Evolutionary conservation across 2,797 vertebrate species (phyloP), one percentile per base, ranked within the genome.

Genomic region (Gymnothorax javanicus): DNA sequence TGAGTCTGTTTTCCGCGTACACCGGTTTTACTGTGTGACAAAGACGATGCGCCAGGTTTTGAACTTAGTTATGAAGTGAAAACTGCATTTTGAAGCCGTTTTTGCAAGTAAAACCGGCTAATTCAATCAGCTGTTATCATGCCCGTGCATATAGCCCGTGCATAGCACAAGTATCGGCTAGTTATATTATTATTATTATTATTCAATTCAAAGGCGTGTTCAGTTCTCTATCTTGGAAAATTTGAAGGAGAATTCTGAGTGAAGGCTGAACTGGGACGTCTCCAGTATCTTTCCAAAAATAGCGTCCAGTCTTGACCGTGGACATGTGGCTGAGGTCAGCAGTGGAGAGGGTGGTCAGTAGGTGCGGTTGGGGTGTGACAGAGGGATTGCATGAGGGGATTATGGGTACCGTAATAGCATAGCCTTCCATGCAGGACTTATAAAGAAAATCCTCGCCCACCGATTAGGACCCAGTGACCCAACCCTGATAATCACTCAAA

Each of bases 391-490:
- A 67, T 13, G 52, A 23, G 56, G 57, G 82, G 82, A 60, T 83
- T 58, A 57, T 58, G 50, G 52, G 9, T 23, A 56, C 50, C 9
- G n/a, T 20, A 81, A 81, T 56, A 56, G 77, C 77, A n/a, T 50
- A 52, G 77, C 50, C 77, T 81, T 56, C 77, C 73, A 81, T 20
- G 77, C 52, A 54, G 75, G 75, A 27, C 56, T 81, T 81, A 54
- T 7, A 81, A 81, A 81, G 50, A 17, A 81, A 81, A 50, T 50
- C 73, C 73, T 43, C 3, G 6, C 77, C 77, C 4, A 3, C 43
- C 8, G 77, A 54, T 81, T 81, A 81, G 50, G 52, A 23, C 27
- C 9, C 77, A 17, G 54, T 17, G 52, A 56, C 17, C 77, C 9
- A 56, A 23, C 20, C 50, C 77, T 81, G 52, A 52, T 81, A 81